Percentiles rank a stretch among this genome's conserved stretches.
phyloP scores from a whole-genome alignment of 1,140 invertebrate species.

The Colletes latitarsis region DNA sequence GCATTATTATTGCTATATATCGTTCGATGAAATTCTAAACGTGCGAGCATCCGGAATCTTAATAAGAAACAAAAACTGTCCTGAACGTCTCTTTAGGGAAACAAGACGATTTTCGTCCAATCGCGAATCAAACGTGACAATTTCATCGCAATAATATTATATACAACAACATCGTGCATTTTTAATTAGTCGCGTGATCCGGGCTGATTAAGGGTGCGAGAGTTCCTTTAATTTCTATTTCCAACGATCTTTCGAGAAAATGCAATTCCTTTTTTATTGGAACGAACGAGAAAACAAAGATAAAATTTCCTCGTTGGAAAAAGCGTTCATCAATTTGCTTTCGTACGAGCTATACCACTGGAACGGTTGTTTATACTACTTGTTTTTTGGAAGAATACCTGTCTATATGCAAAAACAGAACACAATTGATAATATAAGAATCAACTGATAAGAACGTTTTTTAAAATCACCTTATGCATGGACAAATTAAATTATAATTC shows the following conservation, averaged over 20 bases:
- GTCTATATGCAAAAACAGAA: too few species aligned
- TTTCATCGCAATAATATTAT: neutral
- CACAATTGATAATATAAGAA: too few species aligned
- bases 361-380: too few species aligned
- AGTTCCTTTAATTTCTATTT: neutral
- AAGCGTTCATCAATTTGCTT: too few species aligned
- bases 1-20: slow-evolving; percentile 34
- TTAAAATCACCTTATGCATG: too few species aligned
- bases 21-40: slow-evolving; percentile 20
- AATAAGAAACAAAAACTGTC: neutral
- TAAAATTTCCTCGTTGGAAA: too few species aligned
- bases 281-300: too few species aligned
- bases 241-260: neutral
- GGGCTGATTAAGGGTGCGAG: neutral
- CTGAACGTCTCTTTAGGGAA: neutral
- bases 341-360: too few species aligned
- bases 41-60: neutral
- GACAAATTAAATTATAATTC: too few species aligned
- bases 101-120: neutral
- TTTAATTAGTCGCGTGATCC: neutral
- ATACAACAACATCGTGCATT: neutral
- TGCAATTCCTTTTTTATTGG: neutral
- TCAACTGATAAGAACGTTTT: too few species aligned
- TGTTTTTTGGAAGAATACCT: too few species aligned
- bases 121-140: neutral